Conservation (phyloP, 2,113 vertebrate genomes). For the Mirounga angustirostris region DNA sequence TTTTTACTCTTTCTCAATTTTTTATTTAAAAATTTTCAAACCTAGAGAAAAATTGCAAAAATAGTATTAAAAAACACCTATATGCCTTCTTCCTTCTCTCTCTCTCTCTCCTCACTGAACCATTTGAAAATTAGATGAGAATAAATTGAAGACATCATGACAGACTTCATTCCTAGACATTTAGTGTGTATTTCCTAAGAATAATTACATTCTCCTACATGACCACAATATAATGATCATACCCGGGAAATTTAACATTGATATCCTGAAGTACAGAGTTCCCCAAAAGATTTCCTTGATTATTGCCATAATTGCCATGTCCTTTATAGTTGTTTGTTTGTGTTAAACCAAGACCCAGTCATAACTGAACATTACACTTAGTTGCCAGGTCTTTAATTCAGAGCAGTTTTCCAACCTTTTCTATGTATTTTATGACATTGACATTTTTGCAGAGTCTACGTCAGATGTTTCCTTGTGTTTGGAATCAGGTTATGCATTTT, state of each 20-base stretch:
- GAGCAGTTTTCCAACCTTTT: background rate
- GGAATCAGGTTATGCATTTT: background rate
- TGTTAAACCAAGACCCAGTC: background rate
- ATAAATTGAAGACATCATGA: background rate
- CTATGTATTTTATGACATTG: background rate
- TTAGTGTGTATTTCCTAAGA: background rate
- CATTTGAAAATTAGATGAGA: background rate
- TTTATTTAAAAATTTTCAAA: constrained; percentile 25
- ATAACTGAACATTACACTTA: background rate
- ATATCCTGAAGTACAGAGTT: background rate
- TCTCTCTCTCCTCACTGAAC: background rate
- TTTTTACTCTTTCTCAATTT: background rate
- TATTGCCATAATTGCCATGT: background rate
- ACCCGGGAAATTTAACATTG: background rate
- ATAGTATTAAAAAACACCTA: background rate
- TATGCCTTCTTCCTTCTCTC: background rate
- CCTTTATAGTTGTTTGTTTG: background rate
- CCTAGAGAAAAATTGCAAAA: background rate
- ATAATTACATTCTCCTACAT: background rate
- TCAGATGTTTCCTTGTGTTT: background rate
- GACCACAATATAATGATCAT: background rate
- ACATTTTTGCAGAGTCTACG: background rate
- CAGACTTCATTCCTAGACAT: background rate
- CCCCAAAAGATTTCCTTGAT: background rate
- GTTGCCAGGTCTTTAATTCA: background rate